Percentiles rank a stretch among this genome's conserved stretches.
These are phyloP conservation scores for Prosopocoilus inquinatus DNA, from an alignment of 2,888 invertebrate genomes.

Conservation along the genomic window DNA sequence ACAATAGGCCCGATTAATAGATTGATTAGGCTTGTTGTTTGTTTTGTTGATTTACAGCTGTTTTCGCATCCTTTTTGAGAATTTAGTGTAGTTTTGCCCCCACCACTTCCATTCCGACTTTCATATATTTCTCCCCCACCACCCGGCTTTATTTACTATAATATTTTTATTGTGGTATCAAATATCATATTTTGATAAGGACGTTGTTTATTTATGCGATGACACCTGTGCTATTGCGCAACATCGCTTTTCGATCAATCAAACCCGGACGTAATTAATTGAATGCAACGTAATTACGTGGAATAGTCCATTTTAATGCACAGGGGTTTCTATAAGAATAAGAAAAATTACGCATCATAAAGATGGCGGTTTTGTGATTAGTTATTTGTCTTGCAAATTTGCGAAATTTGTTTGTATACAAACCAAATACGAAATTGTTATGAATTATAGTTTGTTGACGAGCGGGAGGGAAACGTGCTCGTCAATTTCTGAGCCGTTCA, in stretches of 20 bases:
- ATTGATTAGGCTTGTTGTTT: conserved; percentile 10
- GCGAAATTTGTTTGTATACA: conserved; percentile 49
- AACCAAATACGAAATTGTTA: conserved; percentile 18
- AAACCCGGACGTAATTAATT: conserved; percentile 9
- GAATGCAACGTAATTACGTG: conserved; percentile 19
- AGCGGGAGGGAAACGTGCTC: not conserved
- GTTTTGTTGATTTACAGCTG: conserved; percentile 20
- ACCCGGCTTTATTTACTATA: conserved; percentile 16
- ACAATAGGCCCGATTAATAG: too few relatives aligned
- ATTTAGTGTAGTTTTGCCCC: conserved; percentile 36
- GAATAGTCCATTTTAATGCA: conserved; percentile 43
- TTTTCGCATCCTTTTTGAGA: conserved; percentile 40
- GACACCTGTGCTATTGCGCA: too few relatives aligned
- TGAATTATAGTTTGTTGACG: too few relatives aligned
- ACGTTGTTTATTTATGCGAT: too few relatives aligned
- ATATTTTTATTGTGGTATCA: conserved; percentile 14
- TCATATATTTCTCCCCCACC: conserved; percentile 10
- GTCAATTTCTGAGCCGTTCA: not conserved
- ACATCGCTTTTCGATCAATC: too few relatives aligned
- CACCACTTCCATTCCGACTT: conserved; percentile 24
- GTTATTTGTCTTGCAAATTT: conserved; percentile 47
- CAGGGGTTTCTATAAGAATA: conserved; percentile 33
- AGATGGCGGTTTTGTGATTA: conserved; percentile 50
- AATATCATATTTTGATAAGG: too few relatives aligned
- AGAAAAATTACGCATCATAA: conserved; percentile 33